A percentile compares a stretch with the other conserved stretches of the same genome.
Conservation (phyloP, 2,888 invertebrate genomes). For the Drosophila infuscata region DNA sequence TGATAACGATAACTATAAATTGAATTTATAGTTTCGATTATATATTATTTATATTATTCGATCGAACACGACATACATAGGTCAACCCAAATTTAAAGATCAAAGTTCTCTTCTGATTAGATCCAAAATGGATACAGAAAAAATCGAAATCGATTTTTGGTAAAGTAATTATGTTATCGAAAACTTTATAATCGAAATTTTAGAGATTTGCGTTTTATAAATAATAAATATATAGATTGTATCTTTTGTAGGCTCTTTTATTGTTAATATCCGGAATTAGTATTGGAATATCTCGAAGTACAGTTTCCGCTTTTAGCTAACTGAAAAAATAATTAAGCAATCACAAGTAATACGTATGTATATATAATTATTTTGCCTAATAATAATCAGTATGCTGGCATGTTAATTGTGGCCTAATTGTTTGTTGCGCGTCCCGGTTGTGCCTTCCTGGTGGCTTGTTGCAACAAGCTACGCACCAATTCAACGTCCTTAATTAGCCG, state of each 20-base stretch:
- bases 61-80: not conserved
- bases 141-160: not conserved
- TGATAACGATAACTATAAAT: not conserved
- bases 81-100: not conserved
- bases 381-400: conserved; percentile 6
- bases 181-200: not conserved
- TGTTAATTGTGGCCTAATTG: conserved; percentile 61
- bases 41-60: too few species aligned
- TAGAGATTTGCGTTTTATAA: not conserved
- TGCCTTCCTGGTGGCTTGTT: conserved; percentile 37
- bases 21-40: too few species aligned
- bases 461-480: conserved; percentile 34
- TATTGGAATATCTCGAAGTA: not conserved
- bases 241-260: not conserved
- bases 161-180: not conserved
- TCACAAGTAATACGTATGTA: not conserved
- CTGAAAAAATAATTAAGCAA: not conserved
- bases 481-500: conserved; percentile 56
- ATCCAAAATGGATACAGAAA: not conserved
- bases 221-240: too few species aligned
- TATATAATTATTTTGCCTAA: not conserved
- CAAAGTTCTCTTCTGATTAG: not conserved
- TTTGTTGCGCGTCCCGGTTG: conserved; percentile 38
- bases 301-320: not conserved
- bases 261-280: not conserved